Base-by-base conservation (phyloP, 2,113 vertebrate species). In the Pardalotus punctatus region DNA sequence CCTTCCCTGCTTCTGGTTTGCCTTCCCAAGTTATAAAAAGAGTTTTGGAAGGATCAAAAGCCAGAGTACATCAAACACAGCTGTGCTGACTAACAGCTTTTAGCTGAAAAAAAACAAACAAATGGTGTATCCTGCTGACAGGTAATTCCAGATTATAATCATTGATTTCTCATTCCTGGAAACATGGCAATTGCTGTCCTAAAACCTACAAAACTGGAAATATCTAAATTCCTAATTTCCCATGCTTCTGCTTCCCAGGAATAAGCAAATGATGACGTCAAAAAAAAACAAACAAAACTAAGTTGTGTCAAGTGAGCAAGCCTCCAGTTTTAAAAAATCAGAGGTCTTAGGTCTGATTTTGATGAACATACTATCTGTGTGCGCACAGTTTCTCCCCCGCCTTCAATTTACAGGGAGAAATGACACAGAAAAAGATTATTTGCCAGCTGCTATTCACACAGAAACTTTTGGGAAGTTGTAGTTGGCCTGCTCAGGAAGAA, bases 151-250 rank as follows among this genome's bases (percentile, higher is more conserved):
- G 45, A 84, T 82, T 91, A 61, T 19, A 47, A 56, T 71, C 45
- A 43, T 38, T 74, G 66, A 71, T 57, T 96, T 96, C 90, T 95
- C 69, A 90, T 96, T 93, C 87, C 43, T 93, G 33, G 58, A 81
- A 84, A 56, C 24, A 50, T 62, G 48, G 71, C 38, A 88, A 12
- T 65, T 81, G 17, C 45, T 70, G 16, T 84, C 77, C 40, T 92
- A 65, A 90, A 78, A 64, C 21, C 36, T 87, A 69, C 29, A 74
- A 86, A 77, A 18, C 19, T 36, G 50, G 81, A 54, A 90, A 31
- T 36, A 31, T 50, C 36, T 5, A 43, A 31, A 24, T 88, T 86
- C 27, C 82, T 65, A 38, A 60, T 77, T 80, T 94, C 12, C 27
- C 7, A 24, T 80, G 16, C 13, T 51, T 88, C 58, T 85, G 10